phyloP scores from a whole-genome alignment of 2,113 vertebrate species.

The Platichthys stellatus region DNA sequence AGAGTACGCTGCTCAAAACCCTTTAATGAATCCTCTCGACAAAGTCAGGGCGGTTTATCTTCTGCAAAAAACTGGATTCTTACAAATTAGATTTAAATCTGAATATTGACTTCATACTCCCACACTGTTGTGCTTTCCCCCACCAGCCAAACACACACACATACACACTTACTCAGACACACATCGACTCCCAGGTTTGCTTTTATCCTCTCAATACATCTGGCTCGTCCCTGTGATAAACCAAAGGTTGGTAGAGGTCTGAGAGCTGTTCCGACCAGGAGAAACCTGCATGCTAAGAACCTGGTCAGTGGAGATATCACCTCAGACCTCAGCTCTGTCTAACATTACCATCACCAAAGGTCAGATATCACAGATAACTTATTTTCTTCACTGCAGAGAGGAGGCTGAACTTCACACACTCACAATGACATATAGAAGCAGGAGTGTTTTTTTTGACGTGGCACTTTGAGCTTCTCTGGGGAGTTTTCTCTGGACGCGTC shows the following conservation, averaged over 20 bases:
- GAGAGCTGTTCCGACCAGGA: conserved; percentile 23
- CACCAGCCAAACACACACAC: neutral
- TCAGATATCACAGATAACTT: conserved; percentile 69
- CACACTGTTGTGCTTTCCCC: conserved; percentile 9
- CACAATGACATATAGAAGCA: conserved; percentile 32
- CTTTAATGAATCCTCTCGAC: neutral
- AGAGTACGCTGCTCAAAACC: neutral
- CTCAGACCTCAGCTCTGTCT: conserved; percentile 51
- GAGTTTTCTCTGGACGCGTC: neutral
- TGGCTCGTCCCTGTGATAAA: conserved; percentile 59
- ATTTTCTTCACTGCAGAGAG: conserved; percentile 12
- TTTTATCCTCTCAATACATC: conserved; percentile 46
- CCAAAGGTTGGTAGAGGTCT: conserved; percentile 73
- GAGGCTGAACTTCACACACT: conserved; percentile 47
- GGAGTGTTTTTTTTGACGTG: neutral
- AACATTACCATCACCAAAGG: conserved; percentile 70
- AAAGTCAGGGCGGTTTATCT: conserved; percentile 24
- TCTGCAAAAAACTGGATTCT: conserved; percentile 24
- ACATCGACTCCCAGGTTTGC: conserved; percentile 1
- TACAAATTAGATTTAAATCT: conserved; percentile 36
- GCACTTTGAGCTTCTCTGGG: neutral
- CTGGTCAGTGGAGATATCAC: conserved; percentile 49
- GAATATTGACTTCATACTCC: conserved; percentile 17
- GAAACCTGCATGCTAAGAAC: conserved; percentile 48
- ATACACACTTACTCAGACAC: neutral